Evolutionary conservation across 37 sponge, comb jelly and placozoan genomes (phyloP), one percentile per base, ranked within the genome.

Genomic region (Crambe crambe): DNA sequence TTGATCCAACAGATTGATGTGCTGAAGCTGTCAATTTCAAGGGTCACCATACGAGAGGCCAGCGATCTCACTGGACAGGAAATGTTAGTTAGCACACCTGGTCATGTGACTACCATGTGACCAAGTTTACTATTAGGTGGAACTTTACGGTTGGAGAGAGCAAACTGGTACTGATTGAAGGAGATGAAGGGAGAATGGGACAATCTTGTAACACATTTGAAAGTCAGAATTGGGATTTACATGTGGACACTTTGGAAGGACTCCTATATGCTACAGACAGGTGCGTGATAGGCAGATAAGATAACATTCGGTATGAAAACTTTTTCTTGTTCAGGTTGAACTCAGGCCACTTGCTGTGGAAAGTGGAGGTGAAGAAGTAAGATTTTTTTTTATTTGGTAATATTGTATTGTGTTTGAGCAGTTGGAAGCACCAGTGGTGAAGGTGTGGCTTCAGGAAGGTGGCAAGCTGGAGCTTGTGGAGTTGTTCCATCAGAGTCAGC

Each of bases 121-220:
- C n/a, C 17, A 21, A 1, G 32, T 73, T 41, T 73, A 34, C 30
- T 20, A 56, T 2, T 44, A 85, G 85, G 64, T 90, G 90, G 90
- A 84, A 90, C 44, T 90, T 90, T 58, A 85, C 90, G 4, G 84
- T 90, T 10, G 80, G 81, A 6, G 57, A 73, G 34, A 10, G 75
- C 42, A 56, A 86, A 38, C 54, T 86, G 61, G 26, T 64, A 10
- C 31, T 86, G 25, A 42, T 80, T 15, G 80, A 86, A 41, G 86
- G 80, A 17, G 85, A 57, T n/a, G n/a, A n/a, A 22, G 87, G 58
- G 31, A 56, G 42, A 27, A 37, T n/a, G 10, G 72, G 58, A 35
- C 18, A 59, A 71, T 56, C 39, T 6, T 76, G 70, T 18, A 12
- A 5, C 57, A 3, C 27, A 37, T 26, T 60, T 5, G 54, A n/a